Evolutionary conservation across 2,113 vertebrate genomes (phyloP).

Genomic region (Vicugna pacos): DNA sequence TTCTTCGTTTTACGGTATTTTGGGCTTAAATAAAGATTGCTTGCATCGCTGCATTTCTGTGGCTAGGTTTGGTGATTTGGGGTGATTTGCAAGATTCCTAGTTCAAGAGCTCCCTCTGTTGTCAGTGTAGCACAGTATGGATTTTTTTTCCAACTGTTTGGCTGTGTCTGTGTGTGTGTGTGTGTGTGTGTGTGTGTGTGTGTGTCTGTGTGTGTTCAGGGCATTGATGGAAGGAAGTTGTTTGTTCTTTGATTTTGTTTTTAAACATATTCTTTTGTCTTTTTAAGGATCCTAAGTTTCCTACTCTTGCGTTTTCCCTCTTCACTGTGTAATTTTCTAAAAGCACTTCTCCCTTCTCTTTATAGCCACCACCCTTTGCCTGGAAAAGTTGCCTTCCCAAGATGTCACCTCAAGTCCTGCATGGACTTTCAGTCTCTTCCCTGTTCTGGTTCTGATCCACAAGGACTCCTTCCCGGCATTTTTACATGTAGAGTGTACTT

Average conservation of each 20-base stretch:
- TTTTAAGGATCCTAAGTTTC: not conserved
- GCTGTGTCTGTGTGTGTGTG: not conserved
- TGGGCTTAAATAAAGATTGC: not conserved
- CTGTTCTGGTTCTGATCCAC: not conserved
- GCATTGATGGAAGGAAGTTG: not conserved
- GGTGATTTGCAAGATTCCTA: conserved; percentile 33
- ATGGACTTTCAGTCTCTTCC: not conserved
- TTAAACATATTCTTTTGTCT: not conserved
- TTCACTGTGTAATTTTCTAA: not conserved
- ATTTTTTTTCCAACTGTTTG: not conserved
- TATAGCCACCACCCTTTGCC: not conserved
- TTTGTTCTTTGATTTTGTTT: not conserved
- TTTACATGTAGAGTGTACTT: not conserved
- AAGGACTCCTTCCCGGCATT: not conserved
- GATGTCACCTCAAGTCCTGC: not conserved
- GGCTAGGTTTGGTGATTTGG: not conserved
- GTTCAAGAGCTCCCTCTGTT: conserved; percentile 66
- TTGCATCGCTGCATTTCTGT: not conserved
- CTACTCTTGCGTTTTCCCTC: not conserved
- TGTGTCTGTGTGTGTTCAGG: not conserved
- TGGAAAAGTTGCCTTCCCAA: not conserved
- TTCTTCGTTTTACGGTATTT: not conserved
- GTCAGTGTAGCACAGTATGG: conserved; percentile 35
- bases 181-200: not conserved
- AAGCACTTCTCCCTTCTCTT: not conserved